Evolutionary conservation across 2,888 invertebrate species (phyloP), one percentile per base, ranked within the genome.

Genomic region (Pycnomerus fuliginosus): DNA sequence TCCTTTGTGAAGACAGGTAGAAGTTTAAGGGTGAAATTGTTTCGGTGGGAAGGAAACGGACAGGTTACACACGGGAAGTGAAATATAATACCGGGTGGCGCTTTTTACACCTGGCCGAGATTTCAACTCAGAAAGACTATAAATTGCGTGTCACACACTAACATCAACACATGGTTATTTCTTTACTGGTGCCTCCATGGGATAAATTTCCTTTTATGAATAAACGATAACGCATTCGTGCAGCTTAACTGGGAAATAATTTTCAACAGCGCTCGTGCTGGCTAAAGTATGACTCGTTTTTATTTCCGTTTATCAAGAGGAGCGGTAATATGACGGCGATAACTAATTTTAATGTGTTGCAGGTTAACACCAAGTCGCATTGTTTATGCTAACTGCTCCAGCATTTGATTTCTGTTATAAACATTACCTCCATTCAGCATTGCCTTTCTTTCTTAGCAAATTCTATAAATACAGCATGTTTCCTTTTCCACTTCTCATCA

Each of bases 21-120:
- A 30, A 14, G 24, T 22, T 41, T 28, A 41, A 41, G 33, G 41
- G 33, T 34, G 42, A 43, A 43, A 43, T 31, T 36, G 42, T 43
- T 35, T 8, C 44, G 8, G 24, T 5, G 44, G 37, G 44, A 44
- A 44, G 44, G 44, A 44, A 44, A 32, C 24, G 44, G 16, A 43
- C 44, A 44, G 44, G 44, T 44, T 44, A 34, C 23, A 14, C 16
- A 25, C 29, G 41, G 34, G 40, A 40, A 40, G 33, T 34, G 16
- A 11, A 30, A 13, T 16, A 16, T 29, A 24, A 39, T 31, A 39
- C 31, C 31, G 12, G 16, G 40, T 40, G 33, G 32, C 40, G n/a
- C 20, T 29, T 16, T 40, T 32, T 24, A 20, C 40, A 40, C 40
- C 40, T 40, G 40, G 40, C 11, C 3, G 31, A 28, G 38, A n/a